These are phyloP conservation scores for Baryphthengus martii DNA, from an alignment of 2,113 vertebrate species.

Conservation along the genomic window DNA sequence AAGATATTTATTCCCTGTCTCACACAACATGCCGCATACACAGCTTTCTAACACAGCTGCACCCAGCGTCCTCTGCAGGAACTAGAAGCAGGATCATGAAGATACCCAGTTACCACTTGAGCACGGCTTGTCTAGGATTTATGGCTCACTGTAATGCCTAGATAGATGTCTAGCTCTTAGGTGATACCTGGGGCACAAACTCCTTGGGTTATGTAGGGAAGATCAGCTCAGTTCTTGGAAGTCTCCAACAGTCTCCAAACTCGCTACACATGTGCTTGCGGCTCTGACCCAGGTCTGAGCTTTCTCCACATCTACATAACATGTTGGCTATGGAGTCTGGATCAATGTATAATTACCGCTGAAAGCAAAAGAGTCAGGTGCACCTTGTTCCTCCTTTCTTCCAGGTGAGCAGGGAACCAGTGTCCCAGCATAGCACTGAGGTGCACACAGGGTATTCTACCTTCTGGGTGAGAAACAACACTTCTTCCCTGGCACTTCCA, in stretches of 20 bases:
- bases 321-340: accelerated
- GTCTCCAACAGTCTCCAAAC: background rate
- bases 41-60: background rate
- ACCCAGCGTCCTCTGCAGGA: background rate
- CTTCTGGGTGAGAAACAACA: background rate
- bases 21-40: background rate
- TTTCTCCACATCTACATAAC: background rate
- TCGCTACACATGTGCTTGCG: accelerated
- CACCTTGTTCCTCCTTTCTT: background rate
- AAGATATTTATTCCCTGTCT: background rate
- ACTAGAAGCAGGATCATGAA: background rate
- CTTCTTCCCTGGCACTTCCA: background rate
- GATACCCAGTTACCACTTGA: background rate
- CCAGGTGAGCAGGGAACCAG: background rate
- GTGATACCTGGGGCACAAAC: background rate
- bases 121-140: background rate
- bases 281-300: background rate
- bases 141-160: background rate
- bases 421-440: background rate
- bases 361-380: background rate
- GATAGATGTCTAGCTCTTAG: background rate
- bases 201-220: accelerated
- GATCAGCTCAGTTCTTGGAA: background rate
- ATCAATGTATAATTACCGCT: background rate
- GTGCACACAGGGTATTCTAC: background rate